Evolutionary conservation across 2,113 vertebrate genomes (phyloP).

Genomic region (Corythaeola cristata): DNA sequence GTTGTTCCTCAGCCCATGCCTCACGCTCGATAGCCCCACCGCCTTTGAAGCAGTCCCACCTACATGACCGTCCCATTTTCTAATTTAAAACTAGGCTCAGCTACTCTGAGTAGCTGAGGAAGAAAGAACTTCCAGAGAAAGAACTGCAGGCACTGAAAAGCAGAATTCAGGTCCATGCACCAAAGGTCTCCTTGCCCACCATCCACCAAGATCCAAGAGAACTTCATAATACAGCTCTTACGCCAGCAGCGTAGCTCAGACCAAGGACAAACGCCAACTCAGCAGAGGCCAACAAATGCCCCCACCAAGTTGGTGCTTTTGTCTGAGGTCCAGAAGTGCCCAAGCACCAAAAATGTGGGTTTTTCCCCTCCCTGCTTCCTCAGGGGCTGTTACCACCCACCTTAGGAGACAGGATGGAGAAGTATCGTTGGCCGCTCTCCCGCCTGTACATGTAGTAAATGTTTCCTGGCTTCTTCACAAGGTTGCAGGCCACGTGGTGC

Average conservation of each 20-base stretch:
- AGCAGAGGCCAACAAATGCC: not conserved
- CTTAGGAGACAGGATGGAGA: slow-evolving; percentile 95
- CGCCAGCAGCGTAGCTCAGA: not conserved
- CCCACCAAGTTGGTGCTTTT: not conserved
- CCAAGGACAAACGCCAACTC: not conserved
- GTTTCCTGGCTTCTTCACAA: slow-evolving; percentile 94
- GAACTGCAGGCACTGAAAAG: not conserved
- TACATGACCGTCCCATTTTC: not conserved
- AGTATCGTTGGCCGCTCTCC: slow-evolving; percentile 90
- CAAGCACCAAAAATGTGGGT: not conserved
- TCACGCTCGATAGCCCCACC: not conserved
- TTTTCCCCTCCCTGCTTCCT: not conserved
- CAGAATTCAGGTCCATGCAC: not conserved
- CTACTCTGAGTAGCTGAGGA: too few relatives aligned
- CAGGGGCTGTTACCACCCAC: slow-evolving; percentile 59
- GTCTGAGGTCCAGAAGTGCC: not conserved
- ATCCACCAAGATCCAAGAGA: not conserved
- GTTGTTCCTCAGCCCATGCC: not conserved
- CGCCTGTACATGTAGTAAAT: slow-evolving; percentile 90
- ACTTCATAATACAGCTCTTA: not conserved
- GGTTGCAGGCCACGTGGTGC: slow-evolving; percentile 91
- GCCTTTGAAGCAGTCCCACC: not conserved
- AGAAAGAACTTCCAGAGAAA: not conserved
- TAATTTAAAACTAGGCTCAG: not conserved
- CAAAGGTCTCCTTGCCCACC: not conserved